Conservation (phyloP, 1,140 invertebrate species). For the Metaphire vulgaris region DNA sequence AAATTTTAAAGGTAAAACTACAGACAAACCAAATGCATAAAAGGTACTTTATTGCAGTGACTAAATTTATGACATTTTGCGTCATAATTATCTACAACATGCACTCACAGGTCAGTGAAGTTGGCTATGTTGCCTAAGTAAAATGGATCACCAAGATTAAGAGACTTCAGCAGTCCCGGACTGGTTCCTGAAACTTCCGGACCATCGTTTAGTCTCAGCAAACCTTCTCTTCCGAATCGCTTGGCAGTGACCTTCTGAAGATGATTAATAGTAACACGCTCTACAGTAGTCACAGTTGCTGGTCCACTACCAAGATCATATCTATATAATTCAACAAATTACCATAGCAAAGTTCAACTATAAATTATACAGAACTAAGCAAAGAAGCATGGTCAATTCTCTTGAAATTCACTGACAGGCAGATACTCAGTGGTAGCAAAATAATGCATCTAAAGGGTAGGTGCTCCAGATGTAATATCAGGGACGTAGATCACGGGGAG, state of each 20-base stretch:
- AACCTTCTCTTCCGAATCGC: constrained; percentile 73
- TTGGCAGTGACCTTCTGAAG: constrained; percentile 75
- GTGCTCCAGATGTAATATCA: no score
- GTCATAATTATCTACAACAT: no score
- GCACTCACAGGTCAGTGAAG: constrained; percentile 42
- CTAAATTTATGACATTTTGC: no score
- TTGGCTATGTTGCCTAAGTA: constrained; percentile 72
- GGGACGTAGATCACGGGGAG: no score
- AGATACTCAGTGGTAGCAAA: no score
- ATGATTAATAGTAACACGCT: constrained; percentile 66
- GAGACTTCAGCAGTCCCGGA: constrained; percentile 68
- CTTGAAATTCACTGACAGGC: no score
- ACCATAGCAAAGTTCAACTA: constrained; percentile 43
- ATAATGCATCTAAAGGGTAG: no score
- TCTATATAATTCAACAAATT: constrained; percentile 57
- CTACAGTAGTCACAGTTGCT: constrained; percentile 66
- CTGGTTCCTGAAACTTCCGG: constrained; percentile 73
- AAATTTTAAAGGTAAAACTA: no score
- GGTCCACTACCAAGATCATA: constrained; percentile 82
- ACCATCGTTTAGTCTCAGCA: constrained; percentile 71
- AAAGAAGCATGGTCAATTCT: no score
- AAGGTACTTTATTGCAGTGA: no score
- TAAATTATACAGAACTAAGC: no score
- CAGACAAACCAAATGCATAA: no score
- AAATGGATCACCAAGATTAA: constrained; percentile 74